Conservation (phyloP, 2,888 invertebrate genomes). For the Acrocyrtus sp. region DNA sequence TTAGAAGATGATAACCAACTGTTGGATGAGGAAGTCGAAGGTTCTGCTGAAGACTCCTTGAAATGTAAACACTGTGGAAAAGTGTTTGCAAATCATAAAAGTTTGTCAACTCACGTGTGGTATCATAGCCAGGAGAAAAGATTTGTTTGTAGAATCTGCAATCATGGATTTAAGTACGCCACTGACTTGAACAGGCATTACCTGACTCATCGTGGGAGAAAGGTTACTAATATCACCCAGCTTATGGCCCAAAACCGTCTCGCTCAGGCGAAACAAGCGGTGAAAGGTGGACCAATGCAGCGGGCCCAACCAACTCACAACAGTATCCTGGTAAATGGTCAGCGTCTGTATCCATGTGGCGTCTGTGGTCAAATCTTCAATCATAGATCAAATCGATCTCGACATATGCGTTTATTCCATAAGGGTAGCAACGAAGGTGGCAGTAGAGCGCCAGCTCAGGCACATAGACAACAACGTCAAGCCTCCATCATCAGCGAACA, state of each 20-base stretch:
- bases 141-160: constrained; percentile 44
- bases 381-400: constrained; percentile 45
- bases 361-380: constrained; percentile 39
- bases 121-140: constrained; percentile 43
- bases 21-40: background rate
- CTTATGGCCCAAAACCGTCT: constrained; percentile 33
- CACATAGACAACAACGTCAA: background rate
- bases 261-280: constrained; percentile 21
- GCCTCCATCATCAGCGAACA: too few species aligned
- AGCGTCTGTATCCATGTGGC: constrained; percentile 32
- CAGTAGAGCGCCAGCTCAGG: background rate
- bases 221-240: constrained; percentile 13
- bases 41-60: constrained; percentile 10
- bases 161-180: constrained; percentile 44
- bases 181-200: constrained; percentile 42
- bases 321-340: constrained; percentile 25
- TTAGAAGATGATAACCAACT: background rate
- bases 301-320: constrained; percentile 23
- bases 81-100: constrained; percentile 29
- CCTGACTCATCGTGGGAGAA: constrained; percentile 21
- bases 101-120: constrained; percentile 49
- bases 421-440: constrained; percentile 6
- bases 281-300: background rate
- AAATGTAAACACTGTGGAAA: constrained; percentile 42
- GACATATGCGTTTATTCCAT: constrained; percentile 47